Conservation (phyloP, 1,140 invertebrate genomes). For the Nephila pilipes region DNA sequence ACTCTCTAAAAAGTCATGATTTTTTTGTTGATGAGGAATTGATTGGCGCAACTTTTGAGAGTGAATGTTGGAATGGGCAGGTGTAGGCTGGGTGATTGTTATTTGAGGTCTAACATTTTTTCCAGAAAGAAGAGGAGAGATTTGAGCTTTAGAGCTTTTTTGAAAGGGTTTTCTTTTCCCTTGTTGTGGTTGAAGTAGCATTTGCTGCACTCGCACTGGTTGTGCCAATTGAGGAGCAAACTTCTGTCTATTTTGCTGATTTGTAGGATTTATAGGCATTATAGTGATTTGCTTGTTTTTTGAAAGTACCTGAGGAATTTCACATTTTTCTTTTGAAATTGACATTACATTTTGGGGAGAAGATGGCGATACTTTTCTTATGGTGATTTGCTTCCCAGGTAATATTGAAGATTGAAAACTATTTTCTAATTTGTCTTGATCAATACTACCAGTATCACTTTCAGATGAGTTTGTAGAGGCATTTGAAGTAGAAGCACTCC, state of each 20-base stretch:
- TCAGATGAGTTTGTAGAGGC: conserved; percentile 67
- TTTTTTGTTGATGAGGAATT: conserved; percentile 15
- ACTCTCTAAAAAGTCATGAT: conserved; percentile 44
- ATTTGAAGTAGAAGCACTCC: conserved; percentile 57
- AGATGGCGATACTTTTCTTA: conserved; percentile 58
- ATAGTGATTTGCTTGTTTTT: conserved; percentile 76
- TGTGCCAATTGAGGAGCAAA: conserved; percentile 73
- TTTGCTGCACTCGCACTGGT: conserved; percentile 72
- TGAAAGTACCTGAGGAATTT: conserved; percentile 64
- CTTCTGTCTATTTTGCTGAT: conserved; percentile 72
- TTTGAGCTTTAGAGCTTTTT: conserved; percentile 62
- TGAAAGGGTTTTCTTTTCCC: conserved; percentile 64
- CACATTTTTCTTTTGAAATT: conserved; percentile 69
- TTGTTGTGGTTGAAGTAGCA: conserved; percentile 73
- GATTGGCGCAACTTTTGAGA: neutral
- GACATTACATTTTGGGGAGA: conserved; percentile 49
- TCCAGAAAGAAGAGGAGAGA: conserved; percentile 43
- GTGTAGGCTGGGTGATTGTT: conserved; percentile 61
- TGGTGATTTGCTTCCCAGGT: conserved; percentile 76
- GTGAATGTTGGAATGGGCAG: conserved; percentile 21
- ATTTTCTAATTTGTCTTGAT: conserved; percentile 57
- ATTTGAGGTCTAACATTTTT: conserved; percentile 72
- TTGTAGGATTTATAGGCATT: conserved; percentile 65
- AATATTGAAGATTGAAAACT: conserved; percentile 4
- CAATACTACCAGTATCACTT: conserved; percentile 62